Percentiles rank a stretch among this genome's conserved stretches.
Conservation (phyloP, 2,888 invertebrate species). For the Melolontha melolontha region DNA sequence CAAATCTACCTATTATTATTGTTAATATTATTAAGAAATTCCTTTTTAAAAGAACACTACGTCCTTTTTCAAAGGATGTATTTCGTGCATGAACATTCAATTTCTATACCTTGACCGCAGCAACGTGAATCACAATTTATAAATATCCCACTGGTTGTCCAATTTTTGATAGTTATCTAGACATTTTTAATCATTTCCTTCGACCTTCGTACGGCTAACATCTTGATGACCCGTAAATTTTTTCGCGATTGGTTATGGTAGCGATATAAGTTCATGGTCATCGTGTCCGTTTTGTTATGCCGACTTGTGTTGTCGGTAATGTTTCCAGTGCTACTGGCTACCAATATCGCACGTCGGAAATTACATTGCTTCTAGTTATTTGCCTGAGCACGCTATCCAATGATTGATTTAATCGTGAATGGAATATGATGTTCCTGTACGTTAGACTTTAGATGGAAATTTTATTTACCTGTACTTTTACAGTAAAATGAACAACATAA, state of each 20-base stretch:
- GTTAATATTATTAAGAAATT: too few species aligned
- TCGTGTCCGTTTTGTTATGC: not conserved
- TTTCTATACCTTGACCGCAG: not conserved
- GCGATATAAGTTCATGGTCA: conserved; percentile 19
- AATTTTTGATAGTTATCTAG: not conserved
- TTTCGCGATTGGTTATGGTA: conserved; percentile 7
- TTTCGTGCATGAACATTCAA: not conserved
- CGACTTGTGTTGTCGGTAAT: not conserved
- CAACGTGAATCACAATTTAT: conserved; percentile 14
- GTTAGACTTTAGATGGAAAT: too few species aligned
- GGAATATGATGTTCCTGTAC: not conserved
- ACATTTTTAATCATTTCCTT: conserved; percentile 10
- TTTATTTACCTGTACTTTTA: not conserved
- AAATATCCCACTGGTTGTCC: conserved; percentile 1
- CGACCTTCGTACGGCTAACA: conserved; percentile 4
- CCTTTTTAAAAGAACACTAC: too few species aligned
- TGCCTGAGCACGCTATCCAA: conserved; percentile 17
- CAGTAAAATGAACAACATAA: too few species aligned
- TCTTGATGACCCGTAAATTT: not conserved
- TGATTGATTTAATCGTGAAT: conserved; percentile 14
- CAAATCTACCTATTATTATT: too few species aligned
- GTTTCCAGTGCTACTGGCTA: conserved; percentile 5
- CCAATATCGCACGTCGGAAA: conserved; percentile 9
- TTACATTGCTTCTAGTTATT: conserved; percentile 8
- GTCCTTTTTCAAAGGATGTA: too few species aligned